Base-by-base conservation (phyloP, 2,113 vertebrate genomes). In the Psittacara wagleri region DNA sequence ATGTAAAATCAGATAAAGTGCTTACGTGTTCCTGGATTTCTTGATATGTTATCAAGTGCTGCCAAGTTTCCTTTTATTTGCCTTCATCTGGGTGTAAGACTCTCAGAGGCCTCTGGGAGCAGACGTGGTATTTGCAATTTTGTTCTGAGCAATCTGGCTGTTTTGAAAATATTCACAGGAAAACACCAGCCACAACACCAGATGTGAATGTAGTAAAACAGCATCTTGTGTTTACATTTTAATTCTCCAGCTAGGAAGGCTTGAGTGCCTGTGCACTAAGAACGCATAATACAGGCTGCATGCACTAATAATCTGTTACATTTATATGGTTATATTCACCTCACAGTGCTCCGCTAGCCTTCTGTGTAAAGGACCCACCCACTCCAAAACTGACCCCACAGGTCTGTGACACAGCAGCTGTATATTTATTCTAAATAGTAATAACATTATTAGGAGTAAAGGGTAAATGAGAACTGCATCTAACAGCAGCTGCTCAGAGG, bases 201-300 rank as follows among this genome's bases (percentile, higher is more conserved):
- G 95, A 97, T 96, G 94, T 94, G 90, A 94, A 90, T 90, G 62
- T 66, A 96, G 89, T 83, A 95, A 94, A 94, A 88, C 85, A 96
- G 86, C 94, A 97, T 97, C 97, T 96, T 97, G 95, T 96, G 92
- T 96, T 96, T 97, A 94, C 92, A 83, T 93, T 95, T 97, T 95
- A 88, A 94, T 95, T 97, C 96, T 96, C 93, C 88, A 80, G 67
- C 92, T 97, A 92, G 90, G 83, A 86, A 95, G 81, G 80, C 89
- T 95, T 37, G 68, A 88, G 69, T 92, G 87, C 86, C 80, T 85
- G 62, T 90, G 57, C 66, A 70, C 57, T 82, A 83, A 88, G 83
- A 94, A 89, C 24, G 3, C 70, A 44, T 20, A 83, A 73, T 43
- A 84, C 51, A 73, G 66, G 49, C 74, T 90, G 77, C 35, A 29